Evolutionary conservation across 2,113 vertebrate genomes (phyloP).

Genomic region (Melanotaenia duboulayi): DNA sequence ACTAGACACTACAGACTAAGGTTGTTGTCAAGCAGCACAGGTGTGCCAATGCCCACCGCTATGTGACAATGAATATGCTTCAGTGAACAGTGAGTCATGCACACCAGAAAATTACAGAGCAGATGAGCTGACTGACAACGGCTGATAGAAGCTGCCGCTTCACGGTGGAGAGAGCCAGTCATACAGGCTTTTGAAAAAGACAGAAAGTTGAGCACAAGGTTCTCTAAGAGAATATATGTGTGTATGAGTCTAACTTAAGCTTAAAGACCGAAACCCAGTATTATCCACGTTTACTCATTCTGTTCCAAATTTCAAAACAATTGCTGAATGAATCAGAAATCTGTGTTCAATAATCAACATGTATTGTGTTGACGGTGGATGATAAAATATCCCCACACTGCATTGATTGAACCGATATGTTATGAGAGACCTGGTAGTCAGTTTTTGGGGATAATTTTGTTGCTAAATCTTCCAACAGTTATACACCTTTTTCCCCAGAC

Average conservation of each 20-base stretch:
- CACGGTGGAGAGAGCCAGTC: constrained; percentile 24
- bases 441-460: too few species aligned
- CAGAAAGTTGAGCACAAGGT: constrained; percentile 6
- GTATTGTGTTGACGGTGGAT: constrained; percentile 37
- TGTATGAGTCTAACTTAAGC: background rate
- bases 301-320: constrained; percentile 33
- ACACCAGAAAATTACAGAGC: constrained; percentile 59
- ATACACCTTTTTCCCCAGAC: constrained; percentile 53
- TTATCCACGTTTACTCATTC: constrained; percentile 10
- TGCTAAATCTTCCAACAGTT: constrained; percentile 4
- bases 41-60: constrained; percentile 26
- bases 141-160: constrained; percentile 7
- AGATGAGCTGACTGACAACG: constrained; percentile 22
- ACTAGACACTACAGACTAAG: background rate
- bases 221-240: background rate
- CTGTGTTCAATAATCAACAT: constrained; percentile 38
- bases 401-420: constrained; percentile 25
- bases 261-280: background rate
- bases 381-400: background rate
- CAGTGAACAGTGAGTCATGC: constrained; percentile 55
- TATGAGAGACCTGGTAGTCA: background rate
- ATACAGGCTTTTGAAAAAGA: constrained; percentile 2
- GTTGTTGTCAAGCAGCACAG: constrained; percentile 40
- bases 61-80: constrained; percentile 42
- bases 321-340: background rate